These are phyloP conservation scores for Melanostoma scalare DNA, from an alignment of 2,888 invertebrate genomes.

Conservation along the genomic window DNA sequence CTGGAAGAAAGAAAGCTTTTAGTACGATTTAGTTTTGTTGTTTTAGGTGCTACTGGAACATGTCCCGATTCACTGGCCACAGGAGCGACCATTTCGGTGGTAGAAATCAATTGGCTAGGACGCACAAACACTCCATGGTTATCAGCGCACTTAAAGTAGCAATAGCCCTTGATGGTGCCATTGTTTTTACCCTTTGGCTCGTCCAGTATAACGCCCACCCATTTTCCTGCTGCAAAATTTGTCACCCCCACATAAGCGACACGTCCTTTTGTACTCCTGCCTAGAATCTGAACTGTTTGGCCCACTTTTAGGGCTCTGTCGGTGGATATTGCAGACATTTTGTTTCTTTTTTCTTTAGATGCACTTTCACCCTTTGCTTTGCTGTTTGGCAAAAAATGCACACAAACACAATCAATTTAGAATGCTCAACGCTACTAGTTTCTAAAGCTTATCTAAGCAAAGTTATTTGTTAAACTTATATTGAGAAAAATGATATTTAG, in stretches of 20 bases:
- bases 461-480: constrained; percentile 2
- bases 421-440: neutral
- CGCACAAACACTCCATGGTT: constrained; percentile 97
- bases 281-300: constrained; percentile 90
- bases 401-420: constrained; percentile 12
- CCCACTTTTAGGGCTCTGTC: constrained; percentile 87
- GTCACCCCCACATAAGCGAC: constrained; percentile 96
- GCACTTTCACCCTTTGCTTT: too few species aligned
- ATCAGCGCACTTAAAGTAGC: constrained; percentile 96
- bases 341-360: constrained; percentile 48
- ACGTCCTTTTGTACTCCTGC: constrained; percentile 93
- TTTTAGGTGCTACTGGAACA: constrained; percentile 73
- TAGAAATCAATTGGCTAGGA: constrained; percentile 89
- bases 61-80: constrained; percentile 16
- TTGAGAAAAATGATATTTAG: constrained; percentile 41
- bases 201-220: constrained; percentile 97
- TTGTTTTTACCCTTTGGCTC: constrained; percentile 98
- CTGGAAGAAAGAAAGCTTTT: constrained; percentile 88
- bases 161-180: constrained; percentile 94
- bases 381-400: constrained; percentile 1
- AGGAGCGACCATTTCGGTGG: constrained; percentile 84
- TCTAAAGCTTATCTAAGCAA: constrained; percentile 11
- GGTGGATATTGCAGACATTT: constrained; percentile 74
- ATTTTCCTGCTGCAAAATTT: constrained; percentile 94
- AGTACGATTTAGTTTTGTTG: constrained; percentile 83